These are phyloP conservation scores for Aurelia aurita DNA, from an alignment of 30 jellyfish, hydroid and myxozoan genomes.

Conservation along the genomic window DNA sequence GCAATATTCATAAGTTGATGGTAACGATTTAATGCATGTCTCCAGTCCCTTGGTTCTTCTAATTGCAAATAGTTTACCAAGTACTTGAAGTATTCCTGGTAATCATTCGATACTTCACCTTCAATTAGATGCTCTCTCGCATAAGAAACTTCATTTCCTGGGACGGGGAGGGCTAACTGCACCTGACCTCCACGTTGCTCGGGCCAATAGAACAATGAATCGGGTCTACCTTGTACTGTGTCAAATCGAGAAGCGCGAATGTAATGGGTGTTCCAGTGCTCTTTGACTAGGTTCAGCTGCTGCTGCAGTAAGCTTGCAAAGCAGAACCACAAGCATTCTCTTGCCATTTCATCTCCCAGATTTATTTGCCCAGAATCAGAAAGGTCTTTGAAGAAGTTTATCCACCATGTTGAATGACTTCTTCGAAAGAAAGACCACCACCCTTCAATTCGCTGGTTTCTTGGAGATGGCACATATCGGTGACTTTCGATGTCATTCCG, in stretches of 20 bases:
- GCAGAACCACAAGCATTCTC: conserved; percentile 56
- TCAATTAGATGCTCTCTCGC: conserved; percentile 31
- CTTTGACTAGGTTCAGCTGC: conserved; percentile 48
- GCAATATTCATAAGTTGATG: conserved; percentile 35
- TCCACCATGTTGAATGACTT: conserved; percentile 48
- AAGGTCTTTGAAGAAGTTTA: conserved; percentile 49
- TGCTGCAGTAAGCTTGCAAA: conserved; percentile 51
- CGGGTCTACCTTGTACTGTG: conserved; percentile 61
- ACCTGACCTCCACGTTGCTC: conserved; percentile 54
- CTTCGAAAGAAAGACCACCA: conserved; percentile 43
- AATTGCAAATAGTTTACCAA: not conserved
- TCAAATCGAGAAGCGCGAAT: conserved; percentile 40
- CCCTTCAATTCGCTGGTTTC: too few relatives aligned
- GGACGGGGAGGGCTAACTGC: conserved; percentile 46
- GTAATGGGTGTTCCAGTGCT: conserved; percentile 54
- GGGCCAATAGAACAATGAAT: conserved; percentile 43
- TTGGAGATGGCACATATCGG: conserved; percentile 46
- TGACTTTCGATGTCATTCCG: conserved; percentile 38
- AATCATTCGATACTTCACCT: conserved; percentile 25
- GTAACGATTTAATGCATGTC: conserved; percentile 28
- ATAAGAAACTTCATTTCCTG: not conserved
- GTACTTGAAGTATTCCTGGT: conserved; percentile 49
- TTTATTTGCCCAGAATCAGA: conserved; percentile 33
- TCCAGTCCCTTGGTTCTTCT: conserved; percentile 31
- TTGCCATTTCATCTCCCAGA: conserved; percentile 29